phyloP scores from a whole-genome alignment of 92 coral and sea anemone genomes.

The Porites lobata region DNA sequence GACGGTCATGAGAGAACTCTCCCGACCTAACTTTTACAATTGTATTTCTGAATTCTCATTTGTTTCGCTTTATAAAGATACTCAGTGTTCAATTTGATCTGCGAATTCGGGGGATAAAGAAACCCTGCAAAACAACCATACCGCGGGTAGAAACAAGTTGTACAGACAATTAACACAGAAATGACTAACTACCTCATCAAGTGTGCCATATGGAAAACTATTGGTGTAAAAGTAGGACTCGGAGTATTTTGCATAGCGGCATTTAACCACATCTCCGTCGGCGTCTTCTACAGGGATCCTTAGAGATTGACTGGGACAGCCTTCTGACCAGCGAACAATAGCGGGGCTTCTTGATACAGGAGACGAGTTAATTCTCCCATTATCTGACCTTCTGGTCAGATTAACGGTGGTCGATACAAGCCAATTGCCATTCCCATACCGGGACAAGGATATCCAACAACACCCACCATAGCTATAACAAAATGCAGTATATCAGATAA shows the following conservation, averaged over 20 bases:
- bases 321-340: conserved; percentile 47
- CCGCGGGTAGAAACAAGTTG: too few species aligned
- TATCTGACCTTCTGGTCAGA: conserved; percentile 51
- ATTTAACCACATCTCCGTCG: conserved; percentile 59
- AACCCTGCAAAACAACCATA: too few species aligned
- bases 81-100: too few species aligned
- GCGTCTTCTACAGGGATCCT: conserved; percentile 69
- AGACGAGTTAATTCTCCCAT: conserved; percentile 65
- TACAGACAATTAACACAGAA: background rate
- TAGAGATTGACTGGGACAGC: conserved; percentile 42
- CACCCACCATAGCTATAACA: conserved; percentile 30
- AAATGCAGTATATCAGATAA: background rate
- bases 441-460: conserved; percentile 56
- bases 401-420: conserved; percentile 44
- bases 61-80: too few species aligned
- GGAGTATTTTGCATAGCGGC: conserved; percentile 48
- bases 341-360: conserved; percentile 69
- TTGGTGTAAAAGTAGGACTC: conserved; percentile 24
- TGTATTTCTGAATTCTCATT: too few species aligned
- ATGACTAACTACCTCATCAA: conserved; percentile 22
- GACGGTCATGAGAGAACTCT: too few species aligned
- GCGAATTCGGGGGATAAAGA: too few species aligned
- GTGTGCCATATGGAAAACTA: conserved; percentile 44
- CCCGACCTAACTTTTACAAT: too few species aligned
- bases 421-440: conserved; percentile 18